Evolutionary conservation across 2,113 vertebrate genomes (phyloP).

Genomic region (Heptranchias perlo): DNA sequence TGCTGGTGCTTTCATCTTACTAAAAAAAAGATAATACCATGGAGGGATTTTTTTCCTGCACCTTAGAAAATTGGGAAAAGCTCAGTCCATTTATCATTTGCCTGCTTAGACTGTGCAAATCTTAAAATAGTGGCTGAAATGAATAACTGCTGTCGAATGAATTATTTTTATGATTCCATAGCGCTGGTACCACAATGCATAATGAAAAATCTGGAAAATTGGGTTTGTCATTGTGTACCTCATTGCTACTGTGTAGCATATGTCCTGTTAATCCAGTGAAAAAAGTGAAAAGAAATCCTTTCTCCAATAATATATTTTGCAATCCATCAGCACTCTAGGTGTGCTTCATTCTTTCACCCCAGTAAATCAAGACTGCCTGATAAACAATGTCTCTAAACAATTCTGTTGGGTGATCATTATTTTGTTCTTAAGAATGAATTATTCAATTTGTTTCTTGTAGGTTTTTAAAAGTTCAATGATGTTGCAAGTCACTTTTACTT

Average conservation of each 20-base stretch:
- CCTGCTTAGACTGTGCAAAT: slow-evolving; percentile 40
- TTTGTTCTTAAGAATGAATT: slow-evolving; percentile 67
- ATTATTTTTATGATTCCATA: slow-evolving; percentile 44
- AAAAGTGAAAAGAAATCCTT: slow-evolving; percentile 69
- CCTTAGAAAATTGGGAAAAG: slow-evolving; percentile 54
- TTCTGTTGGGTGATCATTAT: slow-evolving; percentile 71
- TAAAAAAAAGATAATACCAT: slow-evolving; percentile 44
- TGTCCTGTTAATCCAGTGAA: slow-evolving; percentile 55
- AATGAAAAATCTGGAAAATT: slow-evolving; percentile 46
- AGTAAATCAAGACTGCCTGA: slow-evolving; percentile 66
- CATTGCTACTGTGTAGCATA: background rate
- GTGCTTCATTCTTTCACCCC: slow-evolving; percentile 56
- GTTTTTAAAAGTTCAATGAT: slow-evolving; percentile 58
- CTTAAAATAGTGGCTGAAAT: slow-evolving; percentile 59
- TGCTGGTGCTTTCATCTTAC: slow-evolving; percentile 39
- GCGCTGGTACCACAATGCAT: slow-evolving; percentile 40
- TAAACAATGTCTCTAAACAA: slow-evolving; percentile 67
- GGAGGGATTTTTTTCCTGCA: slow-evolving; percentile 51
- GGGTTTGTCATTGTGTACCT: slow-evolving; percentile 21
- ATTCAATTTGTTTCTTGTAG: slow-evolving; percentile 53
- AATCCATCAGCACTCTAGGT: slow-evolving; percentile 66
- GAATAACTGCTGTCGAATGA: slow-evolving; percentile 45
- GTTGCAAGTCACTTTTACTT: slow-evolving; percentile 55
- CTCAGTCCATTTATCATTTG: slow-evolving; percentile 54
- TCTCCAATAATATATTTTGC: slow-evolving; percentile 64